Conservation (phyloP, 2,113 vertebrate genomes). For the Upupa epops region DNA sequence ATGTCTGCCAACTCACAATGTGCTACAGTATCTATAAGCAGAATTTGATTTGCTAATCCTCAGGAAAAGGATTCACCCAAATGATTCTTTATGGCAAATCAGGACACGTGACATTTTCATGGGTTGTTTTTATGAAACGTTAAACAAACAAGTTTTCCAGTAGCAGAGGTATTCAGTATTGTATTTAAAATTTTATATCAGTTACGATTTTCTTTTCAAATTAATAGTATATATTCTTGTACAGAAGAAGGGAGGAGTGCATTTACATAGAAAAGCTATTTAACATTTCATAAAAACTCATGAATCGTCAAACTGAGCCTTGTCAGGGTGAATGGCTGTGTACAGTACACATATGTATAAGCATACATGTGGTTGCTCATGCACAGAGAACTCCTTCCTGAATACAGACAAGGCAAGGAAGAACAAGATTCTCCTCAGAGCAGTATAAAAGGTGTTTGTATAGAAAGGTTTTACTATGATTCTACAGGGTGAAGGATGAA, state of each 20-base stretch:
- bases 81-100: background rate
- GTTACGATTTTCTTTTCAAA: background rate
- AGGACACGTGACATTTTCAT: background rate
- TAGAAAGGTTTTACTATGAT: background rate
- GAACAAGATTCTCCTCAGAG: background rate
- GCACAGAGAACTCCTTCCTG: no score
- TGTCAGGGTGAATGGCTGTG: background rate
- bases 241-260: background rate
- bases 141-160: background rate
- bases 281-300: background rate
- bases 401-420: background rate
- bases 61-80: background rate
- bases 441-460: background rate
- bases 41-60: background rate
- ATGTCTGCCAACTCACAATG: background rate
- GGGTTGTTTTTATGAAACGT: background rate
- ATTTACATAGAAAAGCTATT: background rate
- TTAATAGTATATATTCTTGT: background rate
- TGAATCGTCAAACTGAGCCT: background rate
- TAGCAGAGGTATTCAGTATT: background rate
- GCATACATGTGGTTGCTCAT: fast-evolving
- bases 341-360: no score
- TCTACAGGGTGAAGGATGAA: background rate
- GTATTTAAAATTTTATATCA: background rate
- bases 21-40: background rate